A percentile compares a stretch with the other conserved stretches of the same genome.
These are phyloP conservation scores for Geococcyx californianus DNA, from an alignment of 2,113 vertebrate species.

Conservation along the genomic window DNA sequence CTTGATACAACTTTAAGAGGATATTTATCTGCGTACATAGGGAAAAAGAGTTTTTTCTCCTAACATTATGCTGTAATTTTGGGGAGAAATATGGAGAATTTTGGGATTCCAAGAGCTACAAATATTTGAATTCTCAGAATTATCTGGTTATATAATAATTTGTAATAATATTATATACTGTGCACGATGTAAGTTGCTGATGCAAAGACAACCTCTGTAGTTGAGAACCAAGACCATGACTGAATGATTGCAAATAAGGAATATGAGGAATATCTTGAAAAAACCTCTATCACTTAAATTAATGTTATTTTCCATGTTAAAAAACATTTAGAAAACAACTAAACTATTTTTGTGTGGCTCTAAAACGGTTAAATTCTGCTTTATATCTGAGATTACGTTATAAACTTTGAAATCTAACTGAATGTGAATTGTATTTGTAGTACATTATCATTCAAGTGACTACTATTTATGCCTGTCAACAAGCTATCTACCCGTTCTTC, in stretches of 20 bases:
- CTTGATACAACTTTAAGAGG: neutral
- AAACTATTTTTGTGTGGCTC: neutral
- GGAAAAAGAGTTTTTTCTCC: neutral
- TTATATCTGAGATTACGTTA: neutral
- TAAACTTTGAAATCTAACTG: neutral
- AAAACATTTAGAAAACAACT: neutral
- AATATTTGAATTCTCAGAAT: neutral
- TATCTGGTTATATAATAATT: neutral
- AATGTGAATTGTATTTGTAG: neutral
- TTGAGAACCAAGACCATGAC: neutral
- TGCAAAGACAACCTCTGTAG: neutral
- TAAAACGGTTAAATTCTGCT: neutral
- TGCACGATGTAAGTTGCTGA: neutral
- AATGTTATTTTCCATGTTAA: neutral
- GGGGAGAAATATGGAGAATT: neutral
- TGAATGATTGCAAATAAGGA: neutral
- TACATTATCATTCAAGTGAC: neutral
- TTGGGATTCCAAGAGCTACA: neutral
- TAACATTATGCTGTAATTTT: neutral
- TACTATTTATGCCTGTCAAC: neutral
- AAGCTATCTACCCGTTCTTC: neutral
- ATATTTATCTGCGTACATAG: accelerated
- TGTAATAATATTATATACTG: neutral
- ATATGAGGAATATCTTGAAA: neutral
- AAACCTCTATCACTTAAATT: accelerated